Base-by-base conservation (phyloP, 2,888 invertebrate species). In the Drosophila anomalata region DNA sequence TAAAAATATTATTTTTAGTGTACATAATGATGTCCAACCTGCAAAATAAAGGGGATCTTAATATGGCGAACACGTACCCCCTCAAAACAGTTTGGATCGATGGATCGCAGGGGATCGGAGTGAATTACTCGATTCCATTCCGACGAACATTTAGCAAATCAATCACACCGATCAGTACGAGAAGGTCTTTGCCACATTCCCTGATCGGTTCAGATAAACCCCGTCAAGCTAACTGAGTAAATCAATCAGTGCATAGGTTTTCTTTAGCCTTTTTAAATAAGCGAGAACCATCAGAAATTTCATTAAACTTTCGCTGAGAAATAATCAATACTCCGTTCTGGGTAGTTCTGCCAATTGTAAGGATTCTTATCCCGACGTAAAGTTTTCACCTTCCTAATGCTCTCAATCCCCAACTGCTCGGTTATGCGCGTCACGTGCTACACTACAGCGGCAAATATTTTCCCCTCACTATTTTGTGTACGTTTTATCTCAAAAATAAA, bases 381-480 rank as follows among this genome's bases (percentile, higher is more conserved):
- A 61, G 61, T 31, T 60, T 56, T 52, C 42, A 51, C 54, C 33
- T 42, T 17, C 55, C 17, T 17, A n/a, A n/a, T 41, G 41, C 14
- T 41, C 41, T 41, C 6, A 41, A 68, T 66, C 57, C 68, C 50
- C 24, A 14, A 44, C 69, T 36, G 50, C 48, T 83, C 62, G 20
- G 58, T 76, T 57, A 84, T 84, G 82, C 84, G 55, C 65, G 67
- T 84, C 84, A 84, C 84, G 84, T 84, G 74, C 86, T 78, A 67
- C 70, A 41, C 62, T 42, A 75, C 78, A 72, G 78, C 84, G 76
- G 72, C 84, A 73, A 73, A 58, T 48, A 73, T 72, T 73, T 8
- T 31, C 20, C 12, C 14, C 39, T 52, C 44, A 7, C 29, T n/a
- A 71, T 84, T 77, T 66, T 81, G 58, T 87, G 77, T 74, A 78